These are phyloP conservation scores for Oceanodroma leucorhoa DNA, from an alignment of 2,797 vertebrate species.

Conservation along the genomic window DNA sequence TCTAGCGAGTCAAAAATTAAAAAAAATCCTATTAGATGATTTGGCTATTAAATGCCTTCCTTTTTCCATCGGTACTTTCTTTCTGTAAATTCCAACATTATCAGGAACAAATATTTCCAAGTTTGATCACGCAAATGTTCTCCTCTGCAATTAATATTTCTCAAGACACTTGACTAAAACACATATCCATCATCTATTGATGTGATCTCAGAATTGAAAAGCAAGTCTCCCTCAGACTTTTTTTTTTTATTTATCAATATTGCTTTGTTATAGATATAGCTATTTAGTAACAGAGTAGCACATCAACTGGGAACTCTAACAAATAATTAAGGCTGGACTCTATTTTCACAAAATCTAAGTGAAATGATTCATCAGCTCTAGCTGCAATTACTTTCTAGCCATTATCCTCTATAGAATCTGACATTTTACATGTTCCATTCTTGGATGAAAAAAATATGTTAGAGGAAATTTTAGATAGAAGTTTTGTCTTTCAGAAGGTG, in stretches of 20 bases:
- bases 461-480: background rate
- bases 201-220: background rate
- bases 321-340: slow-evolving; percentile 51
- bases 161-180: slow-evolving; percentile 39
- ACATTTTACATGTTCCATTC: background rate
- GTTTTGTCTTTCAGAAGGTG: slow-evolving; percentile 13
- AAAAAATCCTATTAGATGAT: background rate
- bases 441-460: background rate
- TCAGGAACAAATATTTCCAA: slow-evolving; percentile 14
- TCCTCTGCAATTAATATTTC: slow-evolving; percentile 27
- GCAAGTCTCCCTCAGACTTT: background rate
- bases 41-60: background rate
- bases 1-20: background rate
- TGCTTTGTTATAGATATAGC: slow-evolving; percentile 28
- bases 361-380: slow-evolving; percentile 61
- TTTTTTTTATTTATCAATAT: slow-evolving; percentile 29
- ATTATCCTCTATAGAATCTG: background rate
- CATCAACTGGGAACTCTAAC: slow-evolving; percentile 19
- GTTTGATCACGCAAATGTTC: background rate
- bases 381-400: slow-evolving; percentile 51
- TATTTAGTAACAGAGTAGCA: slow-evolving; percentile 2
- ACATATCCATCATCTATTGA: slow-evolving; percentile 36
- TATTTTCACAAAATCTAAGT: slow-evolving; percentile 59
- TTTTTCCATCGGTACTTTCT: background rate
- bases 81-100: background rate